Percentiles rank a stretch among this genome's conserved stretches.
These are phyloP conservation scores for Eretmochelys imbricata DNA, from an alignment of 2,113 vertebrate genomes.

Conservation along the genomic window DNA sequence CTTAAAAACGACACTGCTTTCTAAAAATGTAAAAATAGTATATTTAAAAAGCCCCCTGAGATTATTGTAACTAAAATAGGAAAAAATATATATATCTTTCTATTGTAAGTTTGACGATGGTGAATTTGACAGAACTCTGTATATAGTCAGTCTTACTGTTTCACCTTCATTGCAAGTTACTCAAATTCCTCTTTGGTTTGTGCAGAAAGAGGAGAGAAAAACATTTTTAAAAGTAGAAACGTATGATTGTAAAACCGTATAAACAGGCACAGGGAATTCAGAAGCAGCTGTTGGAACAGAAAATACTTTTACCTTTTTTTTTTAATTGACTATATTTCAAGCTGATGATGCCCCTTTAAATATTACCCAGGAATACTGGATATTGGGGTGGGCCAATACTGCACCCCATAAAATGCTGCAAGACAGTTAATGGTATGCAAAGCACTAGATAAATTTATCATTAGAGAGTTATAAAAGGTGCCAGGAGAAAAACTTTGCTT, in stretches of 20 bases:
- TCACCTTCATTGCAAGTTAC: rapidly evolving
- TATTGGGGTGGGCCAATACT: background rate
- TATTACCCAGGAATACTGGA: background rate
- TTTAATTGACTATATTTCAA: background rate
- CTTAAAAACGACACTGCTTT: background rate
- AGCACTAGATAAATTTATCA: background rate
- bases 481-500: background rate
- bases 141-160: background rate
- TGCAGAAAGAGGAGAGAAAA: background rate
- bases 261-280: background rate
- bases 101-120: background rate
- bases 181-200: background rate
- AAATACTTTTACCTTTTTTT: background rate
- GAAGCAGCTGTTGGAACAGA: background rate
- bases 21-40: background rate
- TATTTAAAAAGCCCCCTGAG: background rate
- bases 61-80: background rate
- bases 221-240: background rate
- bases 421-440: background rate
- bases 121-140: background rate
- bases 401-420: background rate
- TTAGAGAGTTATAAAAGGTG: background rate
- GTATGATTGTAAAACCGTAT: background rate
- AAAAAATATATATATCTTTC: background rate
- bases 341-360: rapidly evolving